Conservation (phyloP, 2,113 vertebrate species). For the Pollimyrus isidori region DNA sequence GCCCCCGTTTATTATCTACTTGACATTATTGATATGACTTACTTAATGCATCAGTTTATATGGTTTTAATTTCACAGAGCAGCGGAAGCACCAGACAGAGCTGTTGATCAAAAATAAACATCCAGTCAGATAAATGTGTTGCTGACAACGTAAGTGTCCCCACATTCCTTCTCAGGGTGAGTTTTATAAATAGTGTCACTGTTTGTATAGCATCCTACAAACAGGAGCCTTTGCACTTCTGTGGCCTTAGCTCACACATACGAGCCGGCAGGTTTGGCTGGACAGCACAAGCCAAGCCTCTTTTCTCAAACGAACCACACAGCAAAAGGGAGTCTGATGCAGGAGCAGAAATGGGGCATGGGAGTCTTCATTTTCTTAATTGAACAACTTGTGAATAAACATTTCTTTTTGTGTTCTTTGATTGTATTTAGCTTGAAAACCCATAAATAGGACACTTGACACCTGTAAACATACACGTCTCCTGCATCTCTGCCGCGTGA, state of each 20-base stretch:
- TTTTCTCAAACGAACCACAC: not conserved
- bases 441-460: not conserved
- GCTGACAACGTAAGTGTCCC: slow-evolving; percentile 10
- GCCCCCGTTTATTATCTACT: not conserved
- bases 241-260: not conserved
- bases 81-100: not conserved
- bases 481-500: not conserved
- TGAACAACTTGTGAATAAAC: not conserved
- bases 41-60: not conserved
- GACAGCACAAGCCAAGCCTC: not conserved
- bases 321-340: not conserved
- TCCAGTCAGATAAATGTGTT: not conserved
- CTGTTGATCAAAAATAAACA: not conserved
- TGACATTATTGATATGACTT: not conserved
- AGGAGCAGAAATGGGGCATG: not conserved
- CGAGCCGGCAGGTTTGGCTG: not conserved
- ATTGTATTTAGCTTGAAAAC: not conserved
- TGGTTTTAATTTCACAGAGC: not conserved
- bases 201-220: slow-evolving; percentile 4
- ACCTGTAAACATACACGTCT: not conserved
- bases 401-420: not conserved
- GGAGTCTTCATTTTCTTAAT: not conserved
- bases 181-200: not conserved
- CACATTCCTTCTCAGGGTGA: not conserved
- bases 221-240: not conserved